phyloP scores from a whole-genome alignment of 2,888 invertebrate genomes.

The Leptopilina syphax region DNA sequence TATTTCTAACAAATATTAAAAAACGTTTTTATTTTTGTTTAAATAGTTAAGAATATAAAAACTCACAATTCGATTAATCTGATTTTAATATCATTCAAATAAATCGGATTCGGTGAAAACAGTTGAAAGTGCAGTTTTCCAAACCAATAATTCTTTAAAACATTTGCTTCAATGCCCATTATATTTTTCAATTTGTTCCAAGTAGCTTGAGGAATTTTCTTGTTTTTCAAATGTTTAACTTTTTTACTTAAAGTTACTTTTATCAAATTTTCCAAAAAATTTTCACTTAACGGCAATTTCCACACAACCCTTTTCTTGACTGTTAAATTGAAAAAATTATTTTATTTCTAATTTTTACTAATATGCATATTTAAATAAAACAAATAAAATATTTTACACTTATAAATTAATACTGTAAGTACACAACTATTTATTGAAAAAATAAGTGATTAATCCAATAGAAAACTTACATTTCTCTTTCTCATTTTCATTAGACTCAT shows the following conservation, averaged over 20 bases:
- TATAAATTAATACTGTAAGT: no score
- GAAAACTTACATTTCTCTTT: slow-evolving; percentile 36
- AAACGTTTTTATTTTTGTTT: no score
- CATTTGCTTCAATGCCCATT: slow-evolving; percentile 55
- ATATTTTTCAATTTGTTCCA: slow-evolving; percentile 66
- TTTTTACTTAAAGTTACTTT: slow-evolving; percentile 58
- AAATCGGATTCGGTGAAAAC: slow-evolving; percentile 63
- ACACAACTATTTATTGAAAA: no score
- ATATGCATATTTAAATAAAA: neutral
- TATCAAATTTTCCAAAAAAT: slow-evolving; percentile 62
- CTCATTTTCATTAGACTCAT: slow-evolving; percentile 9
- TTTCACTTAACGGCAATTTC: slow-evolving; percentile 43
- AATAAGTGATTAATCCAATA: neutral
- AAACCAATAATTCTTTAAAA: slow-evolving; percentile 64
- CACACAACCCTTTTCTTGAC: slow-evolving; percentile 14
- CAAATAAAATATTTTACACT: no score
- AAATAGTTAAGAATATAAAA: no score
- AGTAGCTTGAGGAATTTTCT: slow-evolving; percentile 61
- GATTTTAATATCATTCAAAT: slow-evolving; percentile 66
- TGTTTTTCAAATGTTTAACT: slow-evolving; percentile 64
- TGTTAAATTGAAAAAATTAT: neutral
- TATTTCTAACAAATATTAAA: no score
- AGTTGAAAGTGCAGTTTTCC: slow-evolving; percentile 67
- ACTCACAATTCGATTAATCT: slow-evolving; percentile 70
- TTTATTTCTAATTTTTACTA: no score